Conservation (phyloP, 2,113 vertebrate species). For the Crotalus horridus region DNA sequence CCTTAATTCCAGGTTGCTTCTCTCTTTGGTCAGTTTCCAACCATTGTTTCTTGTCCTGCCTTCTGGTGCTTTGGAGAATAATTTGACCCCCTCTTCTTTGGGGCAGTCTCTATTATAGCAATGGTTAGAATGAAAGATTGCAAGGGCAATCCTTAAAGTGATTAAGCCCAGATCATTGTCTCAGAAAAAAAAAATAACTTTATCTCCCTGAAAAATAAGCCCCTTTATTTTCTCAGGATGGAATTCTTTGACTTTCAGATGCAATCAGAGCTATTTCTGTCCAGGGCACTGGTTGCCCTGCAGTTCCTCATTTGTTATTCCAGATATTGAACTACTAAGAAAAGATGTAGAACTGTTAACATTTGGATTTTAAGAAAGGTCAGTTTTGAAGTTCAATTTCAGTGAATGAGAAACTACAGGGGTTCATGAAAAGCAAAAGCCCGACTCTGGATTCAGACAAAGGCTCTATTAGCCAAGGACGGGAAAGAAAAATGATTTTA, state of each 20-base stretch:
- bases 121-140: background rate
- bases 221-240: background rate
- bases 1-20: too few relatives aligned
- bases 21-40: too few relatives aligned
- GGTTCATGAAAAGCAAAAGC: background rate
- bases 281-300: background rate
- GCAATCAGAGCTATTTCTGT: background rate
- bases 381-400: background rate
- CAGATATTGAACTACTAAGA: background rate
- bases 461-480: background rate
- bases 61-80: too few relatives aligned
- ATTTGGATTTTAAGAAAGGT: background rate
- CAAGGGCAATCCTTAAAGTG: background rate
- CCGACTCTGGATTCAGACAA: background rate
- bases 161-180: background rate
- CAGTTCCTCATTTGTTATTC: background rate
- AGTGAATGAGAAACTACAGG: background rate
- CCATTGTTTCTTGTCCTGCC: too few relatives aligned
- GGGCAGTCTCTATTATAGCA: background rate
- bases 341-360: background rate
- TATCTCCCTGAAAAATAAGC: background rate
- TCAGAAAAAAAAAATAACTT: background rate
- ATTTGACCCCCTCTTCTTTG: too few relatives aligned
- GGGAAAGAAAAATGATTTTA: background rate
- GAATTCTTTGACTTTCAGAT: background rate